phyloP scores from a whole-genome alignment of 2,113 vertebrate species.

The Callionymus lyra region DNA sequence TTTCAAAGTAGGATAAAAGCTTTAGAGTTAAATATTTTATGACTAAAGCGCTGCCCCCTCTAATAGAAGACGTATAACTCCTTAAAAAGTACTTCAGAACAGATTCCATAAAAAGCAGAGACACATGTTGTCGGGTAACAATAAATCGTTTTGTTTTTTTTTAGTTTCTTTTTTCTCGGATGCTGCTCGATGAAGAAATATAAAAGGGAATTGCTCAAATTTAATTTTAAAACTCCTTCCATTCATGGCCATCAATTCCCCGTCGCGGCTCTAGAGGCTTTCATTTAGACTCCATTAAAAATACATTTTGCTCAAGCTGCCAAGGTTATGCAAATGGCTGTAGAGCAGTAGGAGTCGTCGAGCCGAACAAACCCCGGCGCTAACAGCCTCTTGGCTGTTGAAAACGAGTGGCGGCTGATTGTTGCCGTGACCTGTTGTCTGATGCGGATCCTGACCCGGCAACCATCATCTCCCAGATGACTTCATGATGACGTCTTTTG shows the following conservation, averaged over 20 bases:
- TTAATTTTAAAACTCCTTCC: constrained; percentile 36
- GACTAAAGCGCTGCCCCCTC: constrained; percentile 9
- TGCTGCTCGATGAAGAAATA: constrained; percentile 26
- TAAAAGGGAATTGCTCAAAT: constrained; percentile 27
- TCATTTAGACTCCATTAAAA: constrained; percentile 57
- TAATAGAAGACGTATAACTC: constrained; percentile 15
- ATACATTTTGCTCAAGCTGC: constrained; percentile 44
- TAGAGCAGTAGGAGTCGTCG: constrained; percentile 19
- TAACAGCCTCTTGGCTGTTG: constrained; percentile 38
- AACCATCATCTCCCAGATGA: constrained; percentile 41
- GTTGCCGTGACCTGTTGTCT: constrained; percentile 46
- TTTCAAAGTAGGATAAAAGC: constrained; percentile 46
- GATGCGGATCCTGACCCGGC: constrained; percentile 37
- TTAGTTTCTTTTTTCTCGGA: constrained; percentile 5
- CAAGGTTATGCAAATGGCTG: constrained; percentile 50
- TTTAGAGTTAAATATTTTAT: constrained; percentile 52
- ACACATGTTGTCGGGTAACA: constrained; percentile 15
- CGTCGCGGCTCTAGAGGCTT: constrained; percentile 24
- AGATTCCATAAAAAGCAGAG: constrained; percentile 7
- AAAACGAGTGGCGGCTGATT: constrained; percentile 42
- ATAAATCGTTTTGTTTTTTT: constrained; percentile 30
- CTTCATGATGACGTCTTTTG: constrained; percentile 11
- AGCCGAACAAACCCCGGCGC: constrained; percentile 18
- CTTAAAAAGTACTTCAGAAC: constrained; percentile 2
- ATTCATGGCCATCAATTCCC: constrained; percentile 36